Percentiles rank a stretch among this genome's conserved stretches.
Evolutionary conservation across 2,888 invertebrate species (phyloP).

Genomic region (Halictus ligatus): DNA sequence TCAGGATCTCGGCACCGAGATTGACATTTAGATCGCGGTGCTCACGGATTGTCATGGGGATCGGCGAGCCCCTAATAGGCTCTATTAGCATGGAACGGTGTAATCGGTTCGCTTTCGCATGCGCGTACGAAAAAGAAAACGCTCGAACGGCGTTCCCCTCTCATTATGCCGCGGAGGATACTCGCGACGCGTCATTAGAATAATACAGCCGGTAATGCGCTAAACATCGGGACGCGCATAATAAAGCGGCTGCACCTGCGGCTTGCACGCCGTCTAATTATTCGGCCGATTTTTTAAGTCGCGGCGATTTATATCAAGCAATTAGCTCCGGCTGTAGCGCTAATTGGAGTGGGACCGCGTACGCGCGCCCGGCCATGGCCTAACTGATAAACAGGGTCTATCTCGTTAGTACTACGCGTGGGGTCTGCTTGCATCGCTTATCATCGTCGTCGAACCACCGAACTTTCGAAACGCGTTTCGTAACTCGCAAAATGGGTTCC

Average conservation of each 20-base stretch:
- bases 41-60: conserved; percentile 41
- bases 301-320: conserved; percentile 73
- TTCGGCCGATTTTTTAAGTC: conserved; percentile 69
- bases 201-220: conserved; percentile 43
- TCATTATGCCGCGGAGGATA: conserved; percentile 45
- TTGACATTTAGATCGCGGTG: conserved; percentile 52
- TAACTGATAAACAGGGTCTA: conserved; percentile 65
- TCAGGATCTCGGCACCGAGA: conserved; percentile 45
- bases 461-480: conserved; percentile 15
- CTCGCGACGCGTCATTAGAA: conserved; percentile 53
- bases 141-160: conserved; percentile 16
- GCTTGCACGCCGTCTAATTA: conserved; percentile 63
- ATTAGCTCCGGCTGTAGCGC: conserved; percentile 71
- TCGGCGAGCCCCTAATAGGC: conserved; percentile 52
- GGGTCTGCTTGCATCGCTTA: conserved; percentile 46
- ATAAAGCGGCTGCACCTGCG: conserved; percentile 63
- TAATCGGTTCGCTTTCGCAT: conserved; percentile 54
- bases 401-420: conserved; percentile 68
- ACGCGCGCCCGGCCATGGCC: conserved; percentile 48
- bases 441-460: conserved; percentile 1
- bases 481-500: background rate
- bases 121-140: conserved; percentile 42
- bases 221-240: conserved; percentile 63
- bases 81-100: conserved; percentile 64
- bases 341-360: conserved; percentile 71